These are phyloP conservation scores for Calidris pygmaea DNA, from an alignment of 2,113 vertebrate genomes.

Conservation along the genomic window DNA sequence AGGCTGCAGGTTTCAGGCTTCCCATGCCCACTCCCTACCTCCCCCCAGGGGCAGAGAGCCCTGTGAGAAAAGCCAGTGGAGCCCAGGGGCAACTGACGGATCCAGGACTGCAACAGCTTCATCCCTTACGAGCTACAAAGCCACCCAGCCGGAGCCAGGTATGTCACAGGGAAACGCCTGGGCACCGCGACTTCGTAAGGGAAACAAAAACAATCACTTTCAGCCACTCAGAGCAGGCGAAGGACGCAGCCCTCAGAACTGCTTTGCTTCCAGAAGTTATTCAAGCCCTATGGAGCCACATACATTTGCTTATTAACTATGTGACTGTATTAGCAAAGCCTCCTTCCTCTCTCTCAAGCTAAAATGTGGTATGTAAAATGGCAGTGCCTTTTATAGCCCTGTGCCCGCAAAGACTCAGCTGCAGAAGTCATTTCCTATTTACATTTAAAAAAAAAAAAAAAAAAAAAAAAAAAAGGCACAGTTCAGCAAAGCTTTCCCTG, in stretches of 20 bases:
- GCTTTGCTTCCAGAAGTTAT: constrained; percentile 27
- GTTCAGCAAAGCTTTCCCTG: not conserved
- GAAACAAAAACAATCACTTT: not conserved
- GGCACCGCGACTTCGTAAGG: not conserved
- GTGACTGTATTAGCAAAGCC: not conserved
- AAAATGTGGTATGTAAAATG: not conserved
- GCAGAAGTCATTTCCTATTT: constrained; percentile 33
- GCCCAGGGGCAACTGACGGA: not conserved
- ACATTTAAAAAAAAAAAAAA: not conserved
- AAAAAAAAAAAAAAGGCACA: not conserved
- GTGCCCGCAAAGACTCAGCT: constrained; percentile 3
- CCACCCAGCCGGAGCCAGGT: not conserved
- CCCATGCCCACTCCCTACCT: not conserved
- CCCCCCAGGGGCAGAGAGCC: not conserved
- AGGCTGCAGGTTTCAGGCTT: not conserved
- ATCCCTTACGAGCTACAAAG: accelerated
- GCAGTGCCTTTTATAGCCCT: not conserved
- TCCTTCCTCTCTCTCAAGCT: not conserved
- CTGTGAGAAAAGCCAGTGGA: accelerated
- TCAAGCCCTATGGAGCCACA: constrained; percentile 44
- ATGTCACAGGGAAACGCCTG: accelerated
- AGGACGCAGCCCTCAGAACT: not conserved
- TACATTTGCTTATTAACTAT: constrained; percentile 47
- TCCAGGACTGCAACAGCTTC: not conserved
- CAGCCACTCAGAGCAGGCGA: not conserved